These are phyloP conservation scores for Leptopilina boulardi DNA, from an alignment of 1,140 invertebrate species.

Conservation along the genomic window DNA sequence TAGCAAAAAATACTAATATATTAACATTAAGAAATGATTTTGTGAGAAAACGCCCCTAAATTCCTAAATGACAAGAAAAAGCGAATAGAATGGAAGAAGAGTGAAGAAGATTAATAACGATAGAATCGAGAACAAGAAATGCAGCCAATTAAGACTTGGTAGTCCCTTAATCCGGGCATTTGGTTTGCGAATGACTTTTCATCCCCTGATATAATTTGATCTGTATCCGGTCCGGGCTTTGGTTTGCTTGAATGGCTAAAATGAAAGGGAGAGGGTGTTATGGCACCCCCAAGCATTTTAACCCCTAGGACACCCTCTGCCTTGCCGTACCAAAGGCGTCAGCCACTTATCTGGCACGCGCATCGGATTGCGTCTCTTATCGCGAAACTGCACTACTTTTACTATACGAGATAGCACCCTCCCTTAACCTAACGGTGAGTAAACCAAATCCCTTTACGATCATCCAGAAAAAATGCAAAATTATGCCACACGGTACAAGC, in stretches of 20 bases:
- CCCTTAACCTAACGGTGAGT: constrained; percentile 52
- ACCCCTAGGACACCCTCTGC: constrained; percentile 56
- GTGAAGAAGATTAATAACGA: constrained; percentile 19
- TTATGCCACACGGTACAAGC: constrained; percentile 44
- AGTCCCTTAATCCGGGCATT: constrained; percentile 68
- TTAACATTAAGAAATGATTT: not conserved
- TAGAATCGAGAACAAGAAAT: constrained; percentile 30
- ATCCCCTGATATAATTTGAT: constrained; percentile 68
- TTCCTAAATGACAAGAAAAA: constrained; percentile 7
- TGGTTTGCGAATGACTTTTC: constrained; percentile 70
- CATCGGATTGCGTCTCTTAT: constrained; percentile 77
- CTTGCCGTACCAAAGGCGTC: constrained; percentile 68
- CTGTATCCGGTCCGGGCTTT: constrained; percentile 51
- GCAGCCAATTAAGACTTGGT: constrained; percentile 51
- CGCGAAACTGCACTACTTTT: constrained; percentile 73
- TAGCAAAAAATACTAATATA: too few species aligned
- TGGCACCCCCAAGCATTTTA: constrained; percentile 60
- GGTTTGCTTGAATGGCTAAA: constrained; percentile 55
- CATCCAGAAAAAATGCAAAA: constrained; percentile 57
- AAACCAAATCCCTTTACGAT: constrained; percentile 62
- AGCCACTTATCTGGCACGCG: constrained; percentile 77
- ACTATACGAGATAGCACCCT: constrained; percentile 58
- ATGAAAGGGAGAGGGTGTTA: constrained; percentile 58
- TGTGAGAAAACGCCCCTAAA: too few species aligned
- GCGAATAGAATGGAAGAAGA: constrained; percentile 6